Evolutionary conservation across 2,113 vertebrate genomes (phyloP).

Genomic region (Neopipo cinnamomea): DNA sequence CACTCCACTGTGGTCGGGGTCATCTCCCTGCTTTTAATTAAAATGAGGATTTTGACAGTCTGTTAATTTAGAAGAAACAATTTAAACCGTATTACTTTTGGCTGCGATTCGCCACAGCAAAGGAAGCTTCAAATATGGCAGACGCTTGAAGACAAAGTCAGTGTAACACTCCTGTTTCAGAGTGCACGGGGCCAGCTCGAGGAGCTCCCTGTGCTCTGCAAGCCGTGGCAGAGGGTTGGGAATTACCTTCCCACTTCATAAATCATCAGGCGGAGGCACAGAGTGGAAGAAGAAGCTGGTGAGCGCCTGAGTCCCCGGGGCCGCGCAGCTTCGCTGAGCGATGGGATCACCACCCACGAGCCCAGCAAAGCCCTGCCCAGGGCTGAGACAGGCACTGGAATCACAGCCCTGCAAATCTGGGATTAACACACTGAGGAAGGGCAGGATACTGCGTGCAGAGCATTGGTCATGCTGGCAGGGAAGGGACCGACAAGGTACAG

Average conservation of each 20-base stretch:
- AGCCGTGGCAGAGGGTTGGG: fast-evolving
- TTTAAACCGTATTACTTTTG: neutral
- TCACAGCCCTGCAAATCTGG: fast-evolving
- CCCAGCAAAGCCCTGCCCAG: neutral
- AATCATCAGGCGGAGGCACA: neutral
- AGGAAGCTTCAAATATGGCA: neutral
- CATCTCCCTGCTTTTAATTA: slow-evolving; percentile 1
- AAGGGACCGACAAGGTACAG: neutral
- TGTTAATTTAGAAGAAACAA: neutral
- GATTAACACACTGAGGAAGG: fast-evolving
- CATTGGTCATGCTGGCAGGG: neutral
- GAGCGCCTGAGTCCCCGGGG: neutral
- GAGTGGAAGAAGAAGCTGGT: neutral
- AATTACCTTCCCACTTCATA: neutral
- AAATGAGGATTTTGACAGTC: neutral
- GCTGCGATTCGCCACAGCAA: fast-evolving
- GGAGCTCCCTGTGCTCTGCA: neutral
- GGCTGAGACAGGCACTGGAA: neutral
- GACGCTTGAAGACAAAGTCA: neutral
- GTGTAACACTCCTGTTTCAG: neutral
- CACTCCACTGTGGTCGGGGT: fast-evolving
- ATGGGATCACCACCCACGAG: fast-evolving
- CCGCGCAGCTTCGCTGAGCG: fast-evolving
- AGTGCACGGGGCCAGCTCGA: fast-evolving
- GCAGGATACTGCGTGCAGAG: neutral